These are phyloP conservation scores for Propsilocerus akamusi DNA, from an alignment of 1,140 invertebrate genomes.

Conservation along the genomic window DNA sequence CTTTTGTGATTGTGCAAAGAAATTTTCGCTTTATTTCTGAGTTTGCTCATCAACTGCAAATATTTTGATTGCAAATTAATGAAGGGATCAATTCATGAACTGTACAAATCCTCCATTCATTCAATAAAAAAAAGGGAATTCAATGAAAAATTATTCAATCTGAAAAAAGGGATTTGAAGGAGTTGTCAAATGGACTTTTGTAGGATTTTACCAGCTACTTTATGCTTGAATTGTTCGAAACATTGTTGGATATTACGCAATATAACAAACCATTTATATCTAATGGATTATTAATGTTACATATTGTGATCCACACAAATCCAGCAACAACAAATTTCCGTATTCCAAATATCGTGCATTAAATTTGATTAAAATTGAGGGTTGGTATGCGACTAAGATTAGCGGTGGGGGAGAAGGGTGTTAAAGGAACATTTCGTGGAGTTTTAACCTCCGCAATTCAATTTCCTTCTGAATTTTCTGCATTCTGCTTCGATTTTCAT, in stretches of 20 bases:
- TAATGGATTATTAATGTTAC: slow-evolving; percentile 4
- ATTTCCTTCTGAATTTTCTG: too few species aligned
- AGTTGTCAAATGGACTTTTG: too few species aligned
- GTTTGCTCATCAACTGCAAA: not conserved
- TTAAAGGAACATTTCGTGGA: too few species aligned
- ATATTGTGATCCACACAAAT: not conserved
- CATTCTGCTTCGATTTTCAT: not conserved
- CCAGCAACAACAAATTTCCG: too few species aligned
- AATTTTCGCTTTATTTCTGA: not conserved
- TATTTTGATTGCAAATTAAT: slow-evolving; percentile 3
- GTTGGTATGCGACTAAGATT: too few species aligned
- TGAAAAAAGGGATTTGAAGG: not conserved
- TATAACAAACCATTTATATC: not conserved
- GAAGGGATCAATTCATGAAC: not conserved
- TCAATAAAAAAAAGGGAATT: not conserved
- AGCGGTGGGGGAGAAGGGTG: too few species aligned
- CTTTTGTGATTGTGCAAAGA: not conserved
- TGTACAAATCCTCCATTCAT: not conserved
- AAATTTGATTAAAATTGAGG: not conserved
- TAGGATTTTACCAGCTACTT: too few species aligned
- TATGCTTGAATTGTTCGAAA: too few species aligned
- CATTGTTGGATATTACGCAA: too few species aligned
- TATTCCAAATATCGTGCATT: too few species aligned
- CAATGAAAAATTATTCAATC: not conserved
- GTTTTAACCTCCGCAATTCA: too few species aligned